Evolutionary conservation across 2,113 vertebrate species (phyloP).

Genomic region (Suricata suricatta): DNA sequence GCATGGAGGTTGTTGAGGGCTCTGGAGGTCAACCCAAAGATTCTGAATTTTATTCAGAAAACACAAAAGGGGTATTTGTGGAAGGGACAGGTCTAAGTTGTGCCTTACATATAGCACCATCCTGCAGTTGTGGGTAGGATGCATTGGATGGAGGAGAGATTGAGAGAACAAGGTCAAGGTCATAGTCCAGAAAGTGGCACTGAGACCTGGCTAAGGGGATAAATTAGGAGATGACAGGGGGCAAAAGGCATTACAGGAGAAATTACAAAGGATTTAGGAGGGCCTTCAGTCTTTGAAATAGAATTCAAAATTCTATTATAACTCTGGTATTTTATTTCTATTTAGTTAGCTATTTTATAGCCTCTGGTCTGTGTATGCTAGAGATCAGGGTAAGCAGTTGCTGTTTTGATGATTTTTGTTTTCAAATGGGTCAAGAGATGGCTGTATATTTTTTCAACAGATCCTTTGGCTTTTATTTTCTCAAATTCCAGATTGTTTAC

Average conservation of each 20-base stretch:
- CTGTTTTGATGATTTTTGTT: conserved; percentile 46
- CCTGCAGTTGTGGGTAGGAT: neutral
- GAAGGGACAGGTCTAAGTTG: neutral
- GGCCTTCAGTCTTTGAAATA: neutral
- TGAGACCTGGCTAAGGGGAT: neutral
- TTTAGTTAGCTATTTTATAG: neutral
- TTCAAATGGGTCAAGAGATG: neutral
- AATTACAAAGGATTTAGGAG: too few relatives aligned
- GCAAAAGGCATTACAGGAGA: neutral
- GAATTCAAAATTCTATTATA: neutral
- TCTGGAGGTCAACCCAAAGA: neutral
- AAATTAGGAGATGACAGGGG: neutral
- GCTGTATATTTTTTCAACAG: neutral
- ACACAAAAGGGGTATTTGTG: neutral
- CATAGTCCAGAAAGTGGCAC: neutral
- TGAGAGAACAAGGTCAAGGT: neutral
- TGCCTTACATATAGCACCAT: neutral
- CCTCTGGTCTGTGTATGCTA: conserved; percentile 23
- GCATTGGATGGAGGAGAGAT: neutral
- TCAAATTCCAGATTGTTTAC: neutral
- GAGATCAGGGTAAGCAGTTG: neutral
- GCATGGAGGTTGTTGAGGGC: neutral
- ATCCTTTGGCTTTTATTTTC: neutral
- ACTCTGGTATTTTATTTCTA: neutral
- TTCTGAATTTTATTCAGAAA: neutral